Percentiles rank a stretch among this genome's conserved stretches.
Conservation (phyloP, 2,888 invertebrate species). For the Gerris lacustris region DNA sequence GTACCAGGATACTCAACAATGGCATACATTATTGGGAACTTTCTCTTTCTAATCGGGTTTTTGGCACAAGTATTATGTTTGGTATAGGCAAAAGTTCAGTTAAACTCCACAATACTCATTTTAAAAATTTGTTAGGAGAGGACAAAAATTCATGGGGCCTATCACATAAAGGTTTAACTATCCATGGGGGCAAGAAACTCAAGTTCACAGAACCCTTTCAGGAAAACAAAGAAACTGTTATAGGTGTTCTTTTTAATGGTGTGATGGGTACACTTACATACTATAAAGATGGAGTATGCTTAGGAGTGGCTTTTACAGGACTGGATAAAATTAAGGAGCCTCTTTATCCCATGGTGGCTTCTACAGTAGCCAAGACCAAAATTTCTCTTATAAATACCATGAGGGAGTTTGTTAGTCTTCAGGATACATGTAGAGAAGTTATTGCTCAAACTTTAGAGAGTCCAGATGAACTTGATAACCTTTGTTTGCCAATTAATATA, state of each 20-base stretch:
- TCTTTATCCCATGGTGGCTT: slow-evolving; percentile 55
- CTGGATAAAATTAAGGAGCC: slow-evolving; percentile 49
- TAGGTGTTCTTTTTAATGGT: slow-evolving; percentile 57
- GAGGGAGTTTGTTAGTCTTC: slow-evolving; percentile 52
- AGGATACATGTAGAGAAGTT: slow-evolving; percentile 53
- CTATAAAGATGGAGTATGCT: slow-evolving; percentile 54
- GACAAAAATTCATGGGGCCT: slow-evolving; percentile 58
- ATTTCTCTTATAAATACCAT: slow-evolving; percentile 50
- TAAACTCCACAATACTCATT: slow-evolving; percentile 52
- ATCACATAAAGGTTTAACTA: slow-evolving; percentile 57
- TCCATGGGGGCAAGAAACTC: slow-evolving; percentile 52
- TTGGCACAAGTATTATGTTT: slow-evolving; percentile 66
- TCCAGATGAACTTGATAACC: slow-evolving; percentile 42
- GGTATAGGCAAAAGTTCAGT: slow-evolving; percentile 49
- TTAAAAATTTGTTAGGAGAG: slow-evolving; percentile 58
- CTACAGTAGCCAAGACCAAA: slow-evolving; percentile 62
- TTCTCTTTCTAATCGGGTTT: slow-evolving; percentile 47
- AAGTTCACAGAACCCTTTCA: slow-evolving; percentile 54
- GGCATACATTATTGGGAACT: slow-evolving; percentile 55
- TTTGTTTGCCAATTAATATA: slow-evolving; percentile 30
- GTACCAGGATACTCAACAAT: slow-evolving; percentile 51
- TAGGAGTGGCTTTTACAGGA: slow-evolving; percentile 58
- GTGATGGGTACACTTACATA: slow-evolving; percentile 55
- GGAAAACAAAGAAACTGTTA: slow-evolving; percentile 53
- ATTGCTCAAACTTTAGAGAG: slow-evolving; percentile 45